phyloP scores from a whole-genome alignment of 2,888 invertebrate species.

The Volucella inanis region DNA sequence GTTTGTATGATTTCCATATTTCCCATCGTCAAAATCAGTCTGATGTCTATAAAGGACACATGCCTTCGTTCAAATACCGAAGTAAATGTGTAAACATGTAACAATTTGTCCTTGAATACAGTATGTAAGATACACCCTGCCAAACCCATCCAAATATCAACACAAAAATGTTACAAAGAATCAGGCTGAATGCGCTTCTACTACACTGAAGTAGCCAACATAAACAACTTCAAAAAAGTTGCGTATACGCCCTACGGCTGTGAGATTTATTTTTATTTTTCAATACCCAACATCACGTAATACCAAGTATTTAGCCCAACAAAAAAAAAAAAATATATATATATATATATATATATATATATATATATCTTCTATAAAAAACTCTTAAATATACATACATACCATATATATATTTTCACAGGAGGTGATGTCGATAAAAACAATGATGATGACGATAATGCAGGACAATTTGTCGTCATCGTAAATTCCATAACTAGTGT shows the following conservation, averaged over 20 bases:
- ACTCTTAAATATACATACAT: conserved; percentile 42
- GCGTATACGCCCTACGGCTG: conserved; percentile 56
- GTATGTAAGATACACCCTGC: conserved; percentile 6
- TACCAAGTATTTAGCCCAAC: too few relatives aligned
- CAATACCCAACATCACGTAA: too few relatives aligned
- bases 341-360: too few relatives aligned
- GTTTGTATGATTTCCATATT: too few relatives aligned
- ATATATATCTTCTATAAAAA: too few relatives aligned
- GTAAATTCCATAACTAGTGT: conserved; percentile 25
- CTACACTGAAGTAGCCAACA: conserved; percentile 43
- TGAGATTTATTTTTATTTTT: conserved; percentile 8
- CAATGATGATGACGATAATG: conserved; percentile 34
- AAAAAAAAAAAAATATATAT: too few relatives aligned
- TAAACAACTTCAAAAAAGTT: conserved; percentile 53
- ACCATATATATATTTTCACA: conserved; percentile 3
- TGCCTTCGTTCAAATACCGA: conserved; percentile 54
- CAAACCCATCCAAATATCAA: conserved; percentile 61
- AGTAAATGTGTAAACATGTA: conserved; percentile 62
- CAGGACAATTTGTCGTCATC: conserved; percentile 29
- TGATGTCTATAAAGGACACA: conserved; percentile 20
- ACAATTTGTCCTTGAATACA: conserved; percentile 29
- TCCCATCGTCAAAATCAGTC: too few relatives aligned
- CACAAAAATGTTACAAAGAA: conserved; percentile 36
- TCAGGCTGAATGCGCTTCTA: conserved; percentile 45
- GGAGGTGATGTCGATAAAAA: conserved; percentile 28